These are phyloP conservation scores for Phyllostomus hastatus DNA, from an alignment of 2,113 vertebrate species.

Conservation along the genomic window DNA sequence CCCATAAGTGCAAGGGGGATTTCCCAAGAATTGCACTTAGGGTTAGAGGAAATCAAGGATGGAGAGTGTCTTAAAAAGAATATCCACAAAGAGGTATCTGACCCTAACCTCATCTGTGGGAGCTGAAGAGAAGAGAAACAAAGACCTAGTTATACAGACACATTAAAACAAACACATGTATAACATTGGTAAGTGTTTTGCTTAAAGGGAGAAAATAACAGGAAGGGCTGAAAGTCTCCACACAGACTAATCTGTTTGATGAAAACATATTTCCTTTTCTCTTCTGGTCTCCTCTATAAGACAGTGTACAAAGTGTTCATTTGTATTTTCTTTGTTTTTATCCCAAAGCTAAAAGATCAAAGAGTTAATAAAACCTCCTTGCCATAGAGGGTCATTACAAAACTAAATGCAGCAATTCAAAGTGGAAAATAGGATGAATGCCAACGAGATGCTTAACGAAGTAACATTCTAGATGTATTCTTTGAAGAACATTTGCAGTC, in stretches of 20 bases:
- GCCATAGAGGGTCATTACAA: slow-evolving; percentile 71
- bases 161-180: slow-evolving; percentile 45
- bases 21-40: slow-evolving; percentile 34
- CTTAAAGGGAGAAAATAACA: slow-evolving; percentile 31
- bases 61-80: slow-evolving; percentile 51
- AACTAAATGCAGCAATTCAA: slow-evolving; percentile 75
- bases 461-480: slow-evolving; percentile 66
- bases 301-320: slow-evolving; percentile 53
- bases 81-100: slow-evolving; percentile 46
- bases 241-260: slow-evolving; percentile 57
- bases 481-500: slow-evolving; percentile 77
- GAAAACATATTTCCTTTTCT: slow-evolving; percentile 58
- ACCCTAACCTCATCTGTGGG: slow-evolving; percentile 21
- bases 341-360: slow-evolving; percentile 62
- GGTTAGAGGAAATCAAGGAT: slow-evolving; percentile 30
- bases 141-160: slow-evolving; percentile 51
- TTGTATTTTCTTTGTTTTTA: slow-evolving; percentile 74
- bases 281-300: neutral
- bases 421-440: slow-evolving; percentile 72
- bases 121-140: slow-evolving; percentile 47
- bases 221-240: slow-evolving; percentile 34
- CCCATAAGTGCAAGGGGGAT: neutral
- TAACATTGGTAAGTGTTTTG: slow-evolving; percentile 12
- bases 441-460: slow-evolving; percentile 74
- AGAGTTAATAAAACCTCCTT: slow-evolving; percentile 75